phyloP scores from a whole-genome alignment of 1,140 invertebrate species.

The Panagrolaimus sp. region DNA sequence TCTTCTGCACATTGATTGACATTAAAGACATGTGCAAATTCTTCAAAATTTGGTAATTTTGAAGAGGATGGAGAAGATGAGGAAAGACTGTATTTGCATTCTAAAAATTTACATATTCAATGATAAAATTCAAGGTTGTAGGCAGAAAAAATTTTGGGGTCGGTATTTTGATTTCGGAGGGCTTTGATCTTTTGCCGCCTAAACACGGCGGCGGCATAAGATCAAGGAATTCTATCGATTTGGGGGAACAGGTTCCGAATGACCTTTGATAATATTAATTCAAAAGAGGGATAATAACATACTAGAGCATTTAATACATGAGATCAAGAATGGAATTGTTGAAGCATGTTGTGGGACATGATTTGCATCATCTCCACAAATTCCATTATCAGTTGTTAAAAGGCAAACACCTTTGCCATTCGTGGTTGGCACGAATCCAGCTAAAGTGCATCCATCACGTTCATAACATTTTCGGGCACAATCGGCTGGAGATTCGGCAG shows the following conservation, averaged over 20 bases:
- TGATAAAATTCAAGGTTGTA: not conserved
- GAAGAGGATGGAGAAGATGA: constrained; percentile 29
- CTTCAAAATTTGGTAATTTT: constrained; percentile 41
- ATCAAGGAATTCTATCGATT: too few relatives aligned
- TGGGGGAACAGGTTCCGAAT: not conserved
- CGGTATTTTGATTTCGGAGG: too few relatives aligned
- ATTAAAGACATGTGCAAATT: constrained; percentile 30
- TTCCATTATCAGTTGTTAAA: constrained; percentile 45
- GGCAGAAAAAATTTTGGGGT: too few relatives aligned
- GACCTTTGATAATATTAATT: not conserved
- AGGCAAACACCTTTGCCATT: constrained; percentile 53
- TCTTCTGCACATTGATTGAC: constrained; percentile 53
- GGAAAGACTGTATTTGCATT: constrained; percentile 52
- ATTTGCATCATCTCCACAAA: constrained; percentile 21
- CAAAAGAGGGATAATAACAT: constrained; percentile 19
- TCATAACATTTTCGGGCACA: constrained; percentile 58
- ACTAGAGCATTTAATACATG: constrained; percentile 58
- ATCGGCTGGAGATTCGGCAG: constrained; percentile 55
- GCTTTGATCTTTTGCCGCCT: too few relatives aligned
- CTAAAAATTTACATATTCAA: too few relatives aligned
- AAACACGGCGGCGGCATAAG: too few relatives aligned
- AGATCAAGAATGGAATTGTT: constrained; percentile 54
- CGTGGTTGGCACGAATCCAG: constrained; percentile 56
- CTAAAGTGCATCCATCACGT: constrained; percentile 49
- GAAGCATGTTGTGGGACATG: constrained; percentile 56